Base-by-base conservation (phyloP, 2,113 vertebrate species). In the Grallaria varia region DNA sequence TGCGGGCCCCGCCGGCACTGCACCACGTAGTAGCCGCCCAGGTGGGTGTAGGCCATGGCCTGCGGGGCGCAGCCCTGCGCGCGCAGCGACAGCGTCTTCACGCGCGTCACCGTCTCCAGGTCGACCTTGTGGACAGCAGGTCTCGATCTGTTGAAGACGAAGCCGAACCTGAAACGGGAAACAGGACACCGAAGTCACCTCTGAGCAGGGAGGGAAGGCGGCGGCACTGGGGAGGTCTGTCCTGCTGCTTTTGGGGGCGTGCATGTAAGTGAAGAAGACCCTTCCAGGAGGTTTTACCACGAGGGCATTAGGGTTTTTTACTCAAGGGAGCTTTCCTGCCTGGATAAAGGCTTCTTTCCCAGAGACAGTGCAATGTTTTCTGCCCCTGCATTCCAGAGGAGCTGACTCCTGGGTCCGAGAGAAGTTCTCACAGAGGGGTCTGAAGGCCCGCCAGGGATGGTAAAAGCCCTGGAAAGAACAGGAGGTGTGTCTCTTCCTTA, bases 11-110 rank as follows among this genome's bases (percentile, higher is more conserved):
- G 96, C 72, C 90, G 87, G 92, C 99, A 99, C 82, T 99, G 98
- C 79, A 99, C 77, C 3, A 99, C 98, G 97, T 98, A 99, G 97
- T 99, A 99, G 39, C 99, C 99, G 0, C 99, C 99, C 82, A 99
- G 96, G 92, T 99, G 99, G 3, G 98, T 99, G 92, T 99, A 99
- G 1, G 98, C 99, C 98, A 99, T 99, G 98, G 97, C 97, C 93
- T 97, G 97, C 0, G 99, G 99, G 5, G 98, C 3, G 53, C 99
- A 99, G 98, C 98, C 95, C 14, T 97, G 95, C 76, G 97, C 98
- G 62, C 93, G 96, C 64, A 99, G 97, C 97, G 82, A 97, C 96
- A 99, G 98, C 39, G 98, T 99, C 97, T 99, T 99, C 88, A 99
- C 84, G 22, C 86, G 97, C 64, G 97, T 97, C 97, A 99, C 97